Percentiles rank a stretch among this genome's conserved stretches.
These are phyloP conservation scores for Paraplagusia blochii DNA, from an alignment of 2,113 vertebrate species.

Conservation along the genomic window DNA sequence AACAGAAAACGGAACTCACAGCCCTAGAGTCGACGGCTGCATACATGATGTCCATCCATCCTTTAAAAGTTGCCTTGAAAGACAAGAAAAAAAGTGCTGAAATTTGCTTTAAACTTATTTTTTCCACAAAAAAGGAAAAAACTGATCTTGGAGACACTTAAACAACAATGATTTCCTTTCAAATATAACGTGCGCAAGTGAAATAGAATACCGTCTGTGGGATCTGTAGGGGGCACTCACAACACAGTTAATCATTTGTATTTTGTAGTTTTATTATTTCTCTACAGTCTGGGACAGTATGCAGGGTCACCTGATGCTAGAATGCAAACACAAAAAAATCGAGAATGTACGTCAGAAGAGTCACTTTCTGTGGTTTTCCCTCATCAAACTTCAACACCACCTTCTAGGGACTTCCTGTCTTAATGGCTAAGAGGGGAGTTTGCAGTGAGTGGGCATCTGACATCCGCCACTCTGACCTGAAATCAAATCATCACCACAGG, in stretches of 20 bases:
- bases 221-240: too few species aligned
- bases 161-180: too few species aligned
- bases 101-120: too few species aligned
- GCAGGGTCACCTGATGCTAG: not conserved
- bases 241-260: too few species aligned
- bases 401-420: slow-evolving; percentile 47
- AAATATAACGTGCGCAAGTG: too few species aligned
- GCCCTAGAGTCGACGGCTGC: slow-evolving; percentile 93
- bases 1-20: slow-evolving; percentile 66
- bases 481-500: slow-evolving; percentile 52
- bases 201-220: too few species aligned
- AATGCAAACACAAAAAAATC: not conserved
- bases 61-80: slow-evolving; percentile 92
- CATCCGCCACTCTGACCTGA: slow-evolving; percentile 40
- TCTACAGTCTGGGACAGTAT: too few species aligned
- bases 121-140: too few species aligned
- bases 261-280: too few species aligned
- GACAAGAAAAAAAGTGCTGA: not conserved
- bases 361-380: not conserved
- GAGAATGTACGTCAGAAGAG: not conserved
- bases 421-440: not conserved
- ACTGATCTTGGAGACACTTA: too few species aligned
- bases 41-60: slow-evolving; percentile 99
- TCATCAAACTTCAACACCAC: slow-evolving; percentile 23
- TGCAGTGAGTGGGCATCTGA: slow-evolving; percentile 29